A percentile compares a stretch with the other conserved stretches of the same genome.
phyloP scores from a whole-genome alignment of 2,113 vertebrate genomes.

The Arizona elegans region DNA sequence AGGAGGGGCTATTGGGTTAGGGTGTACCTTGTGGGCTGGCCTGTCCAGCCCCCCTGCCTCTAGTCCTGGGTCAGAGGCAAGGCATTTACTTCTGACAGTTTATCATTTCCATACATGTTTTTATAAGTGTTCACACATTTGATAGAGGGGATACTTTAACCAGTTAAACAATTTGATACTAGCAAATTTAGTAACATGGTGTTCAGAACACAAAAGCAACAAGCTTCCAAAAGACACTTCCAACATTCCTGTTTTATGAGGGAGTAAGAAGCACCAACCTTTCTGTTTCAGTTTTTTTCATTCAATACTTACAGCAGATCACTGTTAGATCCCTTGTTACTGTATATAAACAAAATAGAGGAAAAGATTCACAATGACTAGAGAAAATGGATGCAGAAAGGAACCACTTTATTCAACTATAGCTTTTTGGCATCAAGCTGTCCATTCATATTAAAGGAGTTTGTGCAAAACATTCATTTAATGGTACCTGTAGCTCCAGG shows the following conservation, averaged over 20 bases:
- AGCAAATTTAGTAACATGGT: neutral
- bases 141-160: neutral
- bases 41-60: too few relatives aligned
- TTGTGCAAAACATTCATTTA: neutral
- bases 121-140: neutral
- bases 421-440: neutral
- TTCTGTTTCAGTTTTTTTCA: neutral
- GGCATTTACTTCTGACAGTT: too few relatives aligned
- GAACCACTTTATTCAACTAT: neutral
- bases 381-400: neutral
- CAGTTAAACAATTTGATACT: neutral
- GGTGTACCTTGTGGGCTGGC: too few relatives aligned
- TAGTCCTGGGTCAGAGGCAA: too few relatives aligned
- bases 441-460: neutral
- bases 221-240: neutral
- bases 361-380: neutral
- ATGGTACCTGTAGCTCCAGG: slow-evolving; percentile 31
- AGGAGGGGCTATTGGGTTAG: too few relatives aligned
- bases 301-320: neutral
- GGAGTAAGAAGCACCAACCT: neutral
- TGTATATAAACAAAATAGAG: neutral
- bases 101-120: neutral
- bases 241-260: neutral
- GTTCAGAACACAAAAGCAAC: neutral
- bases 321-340: neutral